Evolutionary conservation across 1,140 invertebrate genomes (phyloP).

Genomic region (Chionoecetes opilio): DNA sequence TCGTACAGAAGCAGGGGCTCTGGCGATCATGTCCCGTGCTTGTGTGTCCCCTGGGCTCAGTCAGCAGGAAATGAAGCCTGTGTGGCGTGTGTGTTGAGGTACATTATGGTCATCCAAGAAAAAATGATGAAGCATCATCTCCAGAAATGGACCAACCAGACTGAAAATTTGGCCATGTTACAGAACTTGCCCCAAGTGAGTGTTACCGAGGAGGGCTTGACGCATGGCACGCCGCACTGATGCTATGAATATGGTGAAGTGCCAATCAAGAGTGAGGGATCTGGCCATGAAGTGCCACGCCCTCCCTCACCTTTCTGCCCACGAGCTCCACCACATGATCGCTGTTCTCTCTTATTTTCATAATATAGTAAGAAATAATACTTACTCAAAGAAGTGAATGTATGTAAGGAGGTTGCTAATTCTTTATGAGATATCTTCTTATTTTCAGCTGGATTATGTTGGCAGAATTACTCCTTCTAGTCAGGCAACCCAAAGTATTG

Average conservation of each 20-base stretch:
- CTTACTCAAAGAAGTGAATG: constrained; percentile 53
- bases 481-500: constrained; percentile 73
- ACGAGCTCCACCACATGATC: constrained; percentile 75
- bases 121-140: constrained; percentile 42
- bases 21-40: constrained; percentile 76
- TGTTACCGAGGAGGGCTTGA: constrained; percentile 48
- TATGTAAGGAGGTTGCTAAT: constrained; percentile 67
- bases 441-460: constrained; percentile 55
- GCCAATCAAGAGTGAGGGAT: constrained; percentile 55
- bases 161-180: constrained; percentile 50
- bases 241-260: constrained; percentile 58
- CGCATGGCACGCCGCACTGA: constrained; percentile 43
- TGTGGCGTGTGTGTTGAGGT: constrained; percentile 67
- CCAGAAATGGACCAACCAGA: constrained; percentile 58
- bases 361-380: constrained; percentile 53
- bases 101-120: constrained; percentile 24
- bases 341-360: constrained; percentile 78
- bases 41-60: constrained; percentile 64
- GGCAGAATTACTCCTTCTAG: constrained; percentile 75
- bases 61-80: constrained; percentile 57
- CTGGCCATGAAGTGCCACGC: constrained; percentile 28
- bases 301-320: constrained; percentile 19
- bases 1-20: constrained; percentile 73
- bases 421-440: not conserved
- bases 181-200: constrained; percentile 55